Conservation (phyloP, 2,113 vertebrate genomes). For the Hippocampus barbouri region DNA sequence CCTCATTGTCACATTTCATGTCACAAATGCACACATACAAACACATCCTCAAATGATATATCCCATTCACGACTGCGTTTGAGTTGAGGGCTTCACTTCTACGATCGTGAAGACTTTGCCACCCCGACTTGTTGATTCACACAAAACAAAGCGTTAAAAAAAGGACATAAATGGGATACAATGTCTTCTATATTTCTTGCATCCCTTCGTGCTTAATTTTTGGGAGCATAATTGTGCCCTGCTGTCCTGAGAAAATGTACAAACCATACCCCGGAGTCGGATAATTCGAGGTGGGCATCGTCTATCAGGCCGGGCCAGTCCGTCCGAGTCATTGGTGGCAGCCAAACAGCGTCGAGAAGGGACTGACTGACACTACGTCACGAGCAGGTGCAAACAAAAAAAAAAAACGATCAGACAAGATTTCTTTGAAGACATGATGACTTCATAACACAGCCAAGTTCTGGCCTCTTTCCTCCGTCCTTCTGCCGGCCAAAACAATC, state of each 20-base stretch:
- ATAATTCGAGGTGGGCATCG: no score
- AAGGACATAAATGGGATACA: background rate
- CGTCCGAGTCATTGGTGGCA: no score
- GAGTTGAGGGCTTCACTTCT: background rate
- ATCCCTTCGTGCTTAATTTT: background rate
- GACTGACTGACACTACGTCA: no score
- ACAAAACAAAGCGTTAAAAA: background rate
- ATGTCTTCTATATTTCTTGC: background rate
- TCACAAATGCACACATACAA: constrained; percentile 23
- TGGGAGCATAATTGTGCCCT: background rate
- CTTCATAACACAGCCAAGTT: background rate
- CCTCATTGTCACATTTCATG: constrained; percentile 34
- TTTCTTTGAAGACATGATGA: background rate
- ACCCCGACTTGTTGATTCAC: background rate
- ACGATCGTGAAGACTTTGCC: background rate
- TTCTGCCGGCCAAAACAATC: background rate
- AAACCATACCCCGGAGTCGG: no score
- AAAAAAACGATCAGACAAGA: background rate
- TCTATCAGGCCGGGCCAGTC: no score
- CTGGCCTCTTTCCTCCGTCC: background rate
- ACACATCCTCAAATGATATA: background rate
- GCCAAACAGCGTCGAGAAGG: no score
- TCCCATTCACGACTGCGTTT: background rate
- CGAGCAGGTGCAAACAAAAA: no score
- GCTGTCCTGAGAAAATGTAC: background rate